Evolutionary conservation across 37 sponge, comb jelly and placozoan genomes (phyloP).

Genomic region (Aplysina aerophoba): DNA sequence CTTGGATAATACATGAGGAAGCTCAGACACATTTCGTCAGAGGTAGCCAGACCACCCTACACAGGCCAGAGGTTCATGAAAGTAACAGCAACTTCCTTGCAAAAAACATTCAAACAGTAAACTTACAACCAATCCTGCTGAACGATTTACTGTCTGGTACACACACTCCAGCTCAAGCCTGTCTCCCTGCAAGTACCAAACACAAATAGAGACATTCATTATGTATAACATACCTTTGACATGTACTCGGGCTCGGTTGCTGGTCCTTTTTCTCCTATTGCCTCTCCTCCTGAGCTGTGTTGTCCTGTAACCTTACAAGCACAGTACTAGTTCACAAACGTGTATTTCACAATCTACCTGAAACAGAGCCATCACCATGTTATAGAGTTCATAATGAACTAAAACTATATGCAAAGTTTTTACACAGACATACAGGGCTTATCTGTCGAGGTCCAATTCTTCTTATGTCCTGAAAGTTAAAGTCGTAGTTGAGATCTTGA

Average conservation of each 20-base stretch:
- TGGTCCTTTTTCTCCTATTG: too few species aligned
- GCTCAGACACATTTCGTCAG: slow-evolving; percentile 25
- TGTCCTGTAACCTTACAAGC: too few species aligned
- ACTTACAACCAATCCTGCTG: background rate
- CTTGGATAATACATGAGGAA: slow-evolving; percentile 21
- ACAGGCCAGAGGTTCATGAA: background rate
- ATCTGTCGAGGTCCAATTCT: slow-evolving; percentile 30
- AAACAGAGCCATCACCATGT: too few species aligned
- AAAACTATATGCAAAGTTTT: slow-evolving; percentile 5
- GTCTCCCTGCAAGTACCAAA: background rate
- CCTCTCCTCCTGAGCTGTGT: too few species aligned
- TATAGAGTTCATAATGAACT: too few species aligned
- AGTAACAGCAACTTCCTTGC: background rate
- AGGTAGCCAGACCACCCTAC: slow-evolving; percentile 29
- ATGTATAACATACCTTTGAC: slow-evolving; percentile 32
- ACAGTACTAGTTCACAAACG: too few species aligned
- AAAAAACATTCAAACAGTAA: background rate
- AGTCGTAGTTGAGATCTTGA: slow-evolving; percentile 65
- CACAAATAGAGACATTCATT: too few species aligned
- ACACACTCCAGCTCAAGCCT: background rate
- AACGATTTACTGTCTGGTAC: background rate
- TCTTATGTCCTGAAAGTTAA: slow-evolving; percentile 64
- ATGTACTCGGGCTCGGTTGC: too few species aligned
- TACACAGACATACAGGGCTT: slow-evolving; percentile 53
- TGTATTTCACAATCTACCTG: too few species aligned